phyloP scores from a whole-genome alignment of 2,888 invertebrate genomes.

The Hydraecia micacea region DNA sequence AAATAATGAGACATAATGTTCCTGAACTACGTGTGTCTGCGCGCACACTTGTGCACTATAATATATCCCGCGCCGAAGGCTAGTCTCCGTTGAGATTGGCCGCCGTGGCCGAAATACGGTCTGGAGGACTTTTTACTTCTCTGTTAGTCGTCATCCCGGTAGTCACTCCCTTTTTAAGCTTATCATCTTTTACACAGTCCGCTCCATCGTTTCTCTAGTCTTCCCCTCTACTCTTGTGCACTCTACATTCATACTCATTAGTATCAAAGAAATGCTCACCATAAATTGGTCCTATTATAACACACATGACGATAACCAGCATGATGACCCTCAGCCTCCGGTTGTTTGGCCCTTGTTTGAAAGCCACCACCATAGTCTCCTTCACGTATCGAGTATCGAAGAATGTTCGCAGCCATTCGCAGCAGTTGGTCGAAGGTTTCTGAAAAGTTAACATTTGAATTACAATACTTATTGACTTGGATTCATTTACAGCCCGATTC shows the following conservation, averaged over 20 bases:
- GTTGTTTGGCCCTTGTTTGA: conserved; percentile 94
- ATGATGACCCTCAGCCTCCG: conserved; percentile 93
- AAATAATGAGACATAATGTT: neutral
- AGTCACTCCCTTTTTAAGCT: neutral
- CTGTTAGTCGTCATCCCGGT: neutral
- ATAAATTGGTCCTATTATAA: conserved; percentile 96
- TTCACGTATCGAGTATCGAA: conserved; percentile 94
- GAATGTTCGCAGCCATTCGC: conserved; percentile 92
- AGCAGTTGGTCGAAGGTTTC: conserved; percentile 85
- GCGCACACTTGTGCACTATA: no score
- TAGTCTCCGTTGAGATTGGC: no score
- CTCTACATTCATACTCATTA: neutral
- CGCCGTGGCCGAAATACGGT: no score
- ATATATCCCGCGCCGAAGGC: no score
- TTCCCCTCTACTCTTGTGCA: neutral
- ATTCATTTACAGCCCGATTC: no score
- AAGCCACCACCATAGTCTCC: conserved; percentile 95
- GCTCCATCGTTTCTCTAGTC: neutral
- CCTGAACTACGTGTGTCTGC: no score
- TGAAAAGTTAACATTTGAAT: conserved; percentile 66
- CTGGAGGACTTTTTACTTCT: no score
- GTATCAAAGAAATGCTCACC: conserved; percentile 89
- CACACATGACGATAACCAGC: conserved; percentile 95
- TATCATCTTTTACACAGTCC: neutral
- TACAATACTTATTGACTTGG: neutral